A percentile compares a stretch with the other conserved stretches of the same genome.
These are phyloP conservation scores for Nebria salina DNA, from an alignment of 2,888 invertebrate genomes.

Conservation along the genomic window DNA sequence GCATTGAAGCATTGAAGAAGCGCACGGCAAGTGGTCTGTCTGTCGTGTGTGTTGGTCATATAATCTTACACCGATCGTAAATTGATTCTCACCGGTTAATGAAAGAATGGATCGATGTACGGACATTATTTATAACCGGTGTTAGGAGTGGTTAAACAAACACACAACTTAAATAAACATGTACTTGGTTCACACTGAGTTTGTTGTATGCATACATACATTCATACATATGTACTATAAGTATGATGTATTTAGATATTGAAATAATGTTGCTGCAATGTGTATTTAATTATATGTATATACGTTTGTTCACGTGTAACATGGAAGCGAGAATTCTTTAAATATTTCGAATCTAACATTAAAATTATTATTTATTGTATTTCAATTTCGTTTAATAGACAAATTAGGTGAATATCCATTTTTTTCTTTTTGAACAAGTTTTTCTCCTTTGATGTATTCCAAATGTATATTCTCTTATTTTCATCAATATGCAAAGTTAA, in stretches of 20 bases:
- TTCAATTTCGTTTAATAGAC: neutral
- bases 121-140: conserved; percentile 39
- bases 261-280: conserved; percentile 24
- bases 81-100: conserved; percentile 38
- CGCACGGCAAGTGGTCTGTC: conserved; percentile 31
- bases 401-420: too few relatives aligned
- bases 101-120: conserved; percentile 34
- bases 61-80: conserved; percentile 24
- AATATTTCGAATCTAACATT: neutral
- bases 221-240: conserved; percentile 1
- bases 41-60: conserved; percentile 18
- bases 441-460: too few relatives aligned
- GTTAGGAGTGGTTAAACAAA: conserved; percentile 44
- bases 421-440: too few relatives aligned
- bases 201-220: neutral
- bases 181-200: neutral
- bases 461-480: too few relatives aligned
- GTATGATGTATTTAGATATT: conserved; percentile 6
- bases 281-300: neutral
- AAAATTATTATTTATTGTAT: neutral
- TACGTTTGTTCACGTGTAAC: conserved; percentile 32
- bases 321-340: conserved; percentile 20
- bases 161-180: conserved; percentile 24
- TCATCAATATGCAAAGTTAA: too few relatives aligned
- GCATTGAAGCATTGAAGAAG: neutral